These are phyloP conservation scores for Hydriomena furcata DNA, from an alignment of 2,888 invertebrate genomes.

Conservation along the genomic window DNA sequence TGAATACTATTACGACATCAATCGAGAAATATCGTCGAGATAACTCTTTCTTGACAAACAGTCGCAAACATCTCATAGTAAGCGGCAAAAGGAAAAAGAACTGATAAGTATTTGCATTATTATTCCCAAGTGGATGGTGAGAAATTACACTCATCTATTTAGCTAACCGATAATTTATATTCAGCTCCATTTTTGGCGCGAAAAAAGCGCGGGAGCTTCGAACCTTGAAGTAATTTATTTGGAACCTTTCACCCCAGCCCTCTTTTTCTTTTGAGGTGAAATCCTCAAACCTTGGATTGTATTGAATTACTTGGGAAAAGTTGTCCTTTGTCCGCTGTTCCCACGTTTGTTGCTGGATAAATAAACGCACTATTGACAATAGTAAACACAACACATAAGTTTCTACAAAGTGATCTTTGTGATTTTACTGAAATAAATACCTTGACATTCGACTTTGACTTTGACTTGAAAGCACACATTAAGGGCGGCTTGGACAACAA, in stretches of 20 bases:
- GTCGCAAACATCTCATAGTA: constrained; percentile 18
- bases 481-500: too few species aligned
- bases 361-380: too few species aligned
- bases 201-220: constrained; percentile 25
- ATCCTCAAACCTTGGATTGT: constrained; percentile 26
- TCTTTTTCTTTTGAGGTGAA: neutral
- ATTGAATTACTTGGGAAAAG: constrained; percentile 29
- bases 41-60: constrained; percentile 16
- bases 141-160: constrained; percentile 33
- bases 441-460: too few species aligned
- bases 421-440: too few species aligned
- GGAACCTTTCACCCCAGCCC: constrained; percentile 21
- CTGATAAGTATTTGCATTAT: constrained; percentile 29
- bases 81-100: constrained; percentile 20
- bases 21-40: constrained; percentile 10
- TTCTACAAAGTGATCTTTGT: too few species aligned
- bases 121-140: constrained; percentile 24
- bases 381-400: too few species aligned
- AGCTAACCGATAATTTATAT: constrained; percentile 35
- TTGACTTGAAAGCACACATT: too few species aligned
- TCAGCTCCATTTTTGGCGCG: constrained; percentile 20
- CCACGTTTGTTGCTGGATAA: neutral
- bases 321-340: constrained; percentile 23
- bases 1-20: constrained; percentile 3
- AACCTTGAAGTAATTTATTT: constrained; percentile 34